These are phyloP conservation scores for Melanerpes formicivorus DNA, from an alignment of 2,113 vertebrate genomes.

Conservation along the genomic window DNA sequence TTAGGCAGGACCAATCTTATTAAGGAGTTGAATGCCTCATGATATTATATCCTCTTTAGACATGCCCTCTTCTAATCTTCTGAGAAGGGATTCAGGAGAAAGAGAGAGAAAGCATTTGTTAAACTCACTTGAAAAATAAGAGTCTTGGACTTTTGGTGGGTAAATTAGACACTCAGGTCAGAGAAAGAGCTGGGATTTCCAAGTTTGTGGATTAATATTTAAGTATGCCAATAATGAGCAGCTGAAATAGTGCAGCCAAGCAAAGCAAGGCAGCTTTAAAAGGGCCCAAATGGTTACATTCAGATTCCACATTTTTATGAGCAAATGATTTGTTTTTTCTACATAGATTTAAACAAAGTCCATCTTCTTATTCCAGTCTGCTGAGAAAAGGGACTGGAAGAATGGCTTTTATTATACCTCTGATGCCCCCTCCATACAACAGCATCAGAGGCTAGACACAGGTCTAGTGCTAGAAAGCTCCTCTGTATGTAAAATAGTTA, in stretches of 20 bases:
- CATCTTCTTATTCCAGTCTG: neutral
- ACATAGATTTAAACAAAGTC: conserved; percentile 22
- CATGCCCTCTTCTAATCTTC: conserved; percentile 32
- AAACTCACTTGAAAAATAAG: neutral
- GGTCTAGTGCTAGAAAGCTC: neutral
- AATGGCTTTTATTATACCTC: neutral
- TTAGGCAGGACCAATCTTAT: conserved; percentile 8
- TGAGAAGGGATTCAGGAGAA: conserved; percentile 26
- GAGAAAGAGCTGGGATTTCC: conserved; percentile 12
- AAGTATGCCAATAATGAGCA: conserved; percentile 12
- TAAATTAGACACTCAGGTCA: conserved; percentile 21
- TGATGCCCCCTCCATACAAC: neutral
- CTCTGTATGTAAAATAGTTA: too few species aligned
- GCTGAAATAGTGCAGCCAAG: neutral
- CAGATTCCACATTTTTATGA: conserved; percentile 8
- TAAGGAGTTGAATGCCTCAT: neutral
- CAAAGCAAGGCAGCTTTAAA: conserved; percentile 14
- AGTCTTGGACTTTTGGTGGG: neutral
- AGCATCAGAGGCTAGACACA: neutral
- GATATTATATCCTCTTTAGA: neutral
- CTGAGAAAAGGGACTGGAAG: neutral
- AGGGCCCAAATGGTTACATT: neutral
- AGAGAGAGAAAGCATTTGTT: neutral
- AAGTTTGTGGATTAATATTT: conserved; percentile 19
- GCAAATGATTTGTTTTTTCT: neutral